Percentiles rank a stretch among this genome's conserved stretches.
Evolutionary conservation across 2,797 vertebrate species (phyloP).

Genomic region (Acipenser ruthenus): DNA sequence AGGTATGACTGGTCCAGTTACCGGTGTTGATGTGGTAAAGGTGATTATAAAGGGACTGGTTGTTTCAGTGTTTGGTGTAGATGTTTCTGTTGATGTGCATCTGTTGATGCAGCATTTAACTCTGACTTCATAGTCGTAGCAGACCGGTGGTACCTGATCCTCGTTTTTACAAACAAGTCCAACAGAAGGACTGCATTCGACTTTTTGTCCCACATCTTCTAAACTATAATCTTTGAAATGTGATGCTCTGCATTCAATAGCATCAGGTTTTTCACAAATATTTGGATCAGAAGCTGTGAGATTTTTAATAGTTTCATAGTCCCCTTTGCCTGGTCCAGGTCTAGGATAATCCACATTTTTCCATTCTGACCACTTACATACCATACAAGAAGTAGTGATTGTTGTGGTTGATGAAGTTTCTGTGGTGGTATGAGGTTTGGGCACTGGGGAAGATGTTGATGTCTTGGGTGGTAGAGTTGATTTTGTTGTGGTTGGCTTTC

Average conservation of each 20-base stretch:
- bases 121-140: conserved; percentile 41
- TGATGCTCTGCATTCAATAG: no score
- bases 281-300: conserved; percentile 31
- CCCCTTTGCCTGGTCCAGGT: conserved; percentile 31
- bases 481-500: no score
- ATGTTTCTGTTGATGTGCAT: conserved; percentile 10
- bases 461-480: no score
- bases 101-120: conserved; percentile 34
- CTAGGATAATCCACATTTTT: conserved; percentile 42
- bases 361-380: conserved; percentile 42
- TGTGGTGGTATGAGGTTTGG: no score
- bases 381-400: conserved; percentile 22
- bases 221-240: no score
- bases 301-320: conserved; percentile 41
- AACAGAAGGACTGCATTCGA: no score
- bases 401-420: neutral
- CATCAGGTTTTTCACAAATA: conserved; percentile 37
- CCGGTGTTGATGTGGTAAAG: neutral
- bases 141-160: conserved; percentile 28
- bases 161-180: neutral
- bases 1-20: neutral
- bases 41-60: conserved; percentile 1
- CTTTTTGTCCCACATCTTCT: no score
- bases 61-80: neutral
- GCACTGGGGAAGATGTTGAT: no score